These are phyloP conservation scores for Ptychoptera albimana DNA, from an alignment of 2,888 invertebrate genomes.

Conservation along the genomic window DNA sequence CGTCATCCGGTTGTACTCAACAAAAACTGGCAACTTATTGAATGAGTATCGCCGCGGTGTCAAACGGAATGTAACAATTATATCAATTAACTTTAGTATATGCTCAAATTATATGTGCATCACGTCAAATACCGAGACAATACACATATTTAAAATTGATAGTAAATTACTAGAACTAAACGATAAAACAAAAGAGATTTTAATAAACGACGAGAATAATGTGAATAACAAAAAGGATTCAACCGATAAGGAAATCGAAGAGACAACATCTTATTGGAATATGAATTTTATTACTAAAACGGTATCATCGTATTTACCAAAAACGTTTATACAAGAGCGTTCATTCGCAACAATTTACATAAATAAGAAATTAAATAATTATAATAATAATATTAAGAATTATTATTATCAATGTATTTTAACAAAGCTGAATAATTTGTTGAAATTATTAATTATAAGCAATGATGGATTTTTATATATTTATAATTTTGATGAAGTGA, in stretches of 20 bases:
- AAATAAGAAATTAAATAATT: too few species aligned
- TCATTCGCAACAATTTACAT: conserved; percentile 25
- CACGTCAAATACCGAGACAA: conserved; percentile 30
- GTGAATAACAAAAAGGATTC: conserved; percentile 5
- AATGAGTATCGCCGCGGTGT: conserved; percentile 30
- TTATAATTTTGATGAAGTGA: conserved; percentile 25
- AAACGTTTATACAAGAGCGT: conserved; percentile 28
- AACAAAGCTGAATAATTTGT: conserved; percentile 24
- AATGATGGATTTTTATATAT: conserved; percentile 30
- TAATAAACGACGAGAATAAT: conserved; percentile 6
- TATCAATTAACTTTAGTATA: conserved; percentile 25
- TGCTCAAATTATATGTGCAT: conserved; percentile 26
- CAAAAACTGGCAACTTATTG: conserved; percentile 27
- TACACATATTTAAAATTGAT: conserved; percentile 29
- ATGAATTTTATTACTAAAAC: conserved; percentile 24
- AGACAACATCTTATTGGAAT: conserved; percentile 19
- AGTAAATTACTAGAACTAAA: conserved; percentile 19
- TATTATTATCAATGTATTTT: conserved; percentile 19
- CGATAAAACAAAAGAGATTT: conserved; percentile 17
- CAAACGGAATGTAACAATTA: conserved; percentile 27
- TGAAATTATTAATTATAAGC: conserved; percentile 25
- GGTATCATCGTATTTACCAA: conserved; percentile 26
- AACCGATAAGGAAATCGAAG: not conserved
- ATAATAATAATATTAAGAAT: too few species aligned
- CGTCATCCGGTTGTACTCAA: conserved; percentile 30